Conservation (phyloP, 2,113 vertebrate genomes). For the Plectropomus leopardus region DNA sequence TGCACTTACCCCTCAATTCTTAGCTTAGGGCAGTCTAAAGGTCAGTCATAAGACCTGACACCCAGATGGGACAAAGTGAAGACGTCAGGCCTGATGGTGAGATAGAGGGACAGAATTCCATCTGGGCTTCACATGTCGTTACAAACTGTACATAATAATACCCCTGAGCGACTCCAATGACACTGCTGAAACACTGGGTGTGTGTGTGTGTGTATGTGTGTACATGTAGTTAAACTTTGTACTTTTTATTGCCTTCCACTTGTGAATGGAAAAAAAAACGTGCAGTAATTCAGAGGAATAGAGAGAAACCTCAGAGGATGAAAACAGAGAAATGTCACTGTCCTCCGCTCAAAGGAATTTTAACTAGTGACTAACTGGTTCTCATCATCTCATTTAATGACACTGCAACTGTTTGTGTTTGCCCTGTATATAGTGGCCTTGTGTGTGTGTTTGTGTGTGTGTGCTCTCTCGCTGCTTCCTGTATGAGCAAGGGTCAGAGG, state of each 20-base stretch:
- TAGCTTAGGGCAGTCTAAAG: conserved; percentile 15
- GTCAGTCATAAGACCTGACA: conserved; percentile 14
- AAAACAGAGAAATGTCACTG: neutral
- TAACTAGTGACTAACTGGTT: conserved; percentile 10
- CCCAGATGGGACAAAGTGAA: conserved; percentile 3
- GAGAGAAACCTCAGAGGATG: neutral
- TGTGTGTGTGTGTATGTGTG: conserved; percentile 8
- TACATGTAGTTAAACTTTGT: conserved; percentile 12
- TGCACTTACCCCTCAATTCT: neutral
- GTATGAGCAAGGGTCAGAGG: neutral
- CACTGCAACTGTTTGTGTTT: conserved; percentile 3
- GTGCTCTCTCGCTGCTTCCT: conserved; percentile 46
- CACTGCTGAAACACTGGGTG: neutral
- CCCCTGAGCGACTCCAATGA: neutral
- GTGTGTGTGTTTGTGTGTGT: conserved; percentile 8
- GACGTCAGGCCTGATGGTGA: neutral
- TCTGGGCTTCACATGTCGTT: conserved; percentile 16
- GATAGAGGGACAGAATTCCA: conserved; percentile 13
- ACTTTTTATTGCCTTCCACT: conserved; percentile 19
- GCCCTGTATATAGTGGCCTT: conserved; percentile 10
- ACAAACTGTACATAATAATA: neutral
- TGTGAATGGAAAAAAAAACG: conserved; percentile 5
- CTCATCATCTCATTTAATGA: conserved; percentile 10
- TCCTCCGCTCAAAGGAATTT: conserved; percentile 11
- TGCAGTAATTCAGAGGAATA: neutral